A percentile compares a stretch with the other conserved stretches of the same genome.
Evolutionary conservation across 2,797 vertebrate genomes (phyloP).

Genomic region (Atherinosoma microstoma): DNA sequence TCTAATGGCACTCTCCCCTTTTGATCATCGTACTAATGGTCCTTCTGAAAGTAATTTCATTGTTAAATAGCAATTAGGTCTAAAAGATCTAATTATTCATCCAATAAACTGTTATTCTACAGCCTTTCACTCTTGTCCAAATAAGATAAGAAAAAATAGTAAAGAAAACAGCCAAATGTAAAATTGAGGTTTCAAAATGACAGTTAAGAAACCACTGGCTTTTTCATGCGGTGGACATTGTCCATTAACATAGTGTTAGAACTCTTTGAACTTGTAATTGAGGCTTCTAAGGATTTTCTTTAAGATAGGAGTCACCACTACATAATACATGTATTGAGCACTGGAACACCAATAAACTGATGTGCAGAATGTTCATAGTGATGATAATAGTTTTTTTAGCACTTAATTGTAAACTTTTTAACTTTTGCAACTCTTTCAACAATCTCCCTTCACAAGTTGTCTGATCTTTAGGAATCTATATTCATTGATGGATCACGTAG

Average conservation of each 20-base stretch:
- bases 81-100: background rate
- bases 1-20: background rate
- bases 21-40: background rate
- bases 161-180: background rate
- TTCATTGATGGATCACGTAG: background rate
- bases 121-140: too few species aligned
- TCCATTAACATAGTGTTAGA: background rate
- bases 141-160: too few species aligned
- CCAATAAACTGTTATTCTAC: background rate
- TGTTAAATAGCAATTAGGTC: background rate
- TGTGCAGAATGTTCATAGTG: background rate
- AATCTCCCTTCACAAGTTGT: background rate
- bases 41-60: background rate
- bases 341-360: background rate
- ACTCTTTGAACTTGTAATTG: background rate
- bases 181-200: background rate
- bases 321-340: background rate
- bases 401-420: too few species aligned
- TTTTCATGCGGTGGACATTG: too few species aligned
- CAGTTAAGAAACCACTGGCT: background rate
- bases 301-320: background rate
- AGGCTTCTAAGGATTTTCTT: background rate
- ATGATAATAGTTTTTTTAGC: background rate
- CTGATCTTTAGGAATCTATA: background rate
- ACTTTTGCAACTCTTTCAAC: background rate